Evolutionary conservation across 2,888 invertebrate genomes (phyloP).

Genomic region (Heliconius hortense): DNA sequence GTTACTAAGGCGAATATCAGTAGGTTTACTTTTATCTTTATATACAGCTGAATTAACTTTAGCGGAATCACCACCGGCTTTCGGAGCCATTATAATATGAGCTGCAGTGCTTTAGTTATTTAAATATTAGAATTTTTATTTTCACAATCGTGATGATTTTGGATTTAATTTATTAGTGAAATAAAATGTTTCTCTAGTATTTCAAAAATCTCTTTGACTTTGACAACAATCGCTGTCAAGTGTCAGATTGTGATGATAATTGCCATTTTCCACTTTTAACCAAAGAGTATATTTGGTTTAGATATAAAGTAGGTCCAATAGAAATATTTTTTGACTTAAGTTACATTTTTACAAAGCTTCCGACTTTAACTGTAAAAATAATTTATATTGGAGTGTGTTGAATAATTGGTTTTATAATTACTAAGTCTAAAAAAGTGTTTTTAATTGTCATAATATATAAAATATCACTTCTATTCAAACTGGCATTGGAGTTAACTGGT

Average conservation of each 20-base stretch:
- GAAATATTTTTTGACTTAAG: background rate
- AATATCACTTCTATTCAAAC: too few species aligned
- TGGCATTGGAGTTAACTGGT: too few species aligned
- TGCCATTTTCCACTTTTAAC: background rate
- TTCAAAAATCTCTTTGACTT: constrained; percentile 1
- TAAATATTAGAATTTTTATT: constrained; percentile 14
- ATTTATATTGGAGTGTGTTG: too few species aligned
- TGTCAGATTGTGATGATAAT: constrained; percentile 4
- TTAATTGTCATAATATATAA: too few species aligned
- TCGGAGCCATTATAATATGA: constrained; percentile 66
- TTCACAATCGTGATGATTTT: constrained; percentile 27
- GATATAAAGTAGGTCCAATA: background rate
- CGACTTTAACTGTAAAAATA: too few species aligned
- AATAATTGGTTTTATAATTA: too few species aligned
- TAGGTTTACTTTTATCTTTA: constrained; percentile 96
- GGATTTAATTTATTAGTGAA: constrained; percentile 21
- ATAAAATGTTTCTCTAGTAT: background rate
- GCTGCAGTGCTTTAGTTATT: background rate
- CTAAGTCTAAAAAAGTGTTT: too few species aligned
- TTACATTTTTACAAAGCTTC: too few species aligned
- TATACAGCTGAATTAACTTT: constrained; percentile 84
- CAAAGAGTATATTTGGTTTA: background rate
- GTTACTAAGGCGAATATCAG: constrained; percentile 96
- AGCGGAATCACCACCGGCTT: constrained; percentile 75
- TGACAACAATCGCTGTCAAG: background rate